Base-by-base conservation (phyloP, 2,113 vertebrate species). In the Clarias batrachus region DNA sequence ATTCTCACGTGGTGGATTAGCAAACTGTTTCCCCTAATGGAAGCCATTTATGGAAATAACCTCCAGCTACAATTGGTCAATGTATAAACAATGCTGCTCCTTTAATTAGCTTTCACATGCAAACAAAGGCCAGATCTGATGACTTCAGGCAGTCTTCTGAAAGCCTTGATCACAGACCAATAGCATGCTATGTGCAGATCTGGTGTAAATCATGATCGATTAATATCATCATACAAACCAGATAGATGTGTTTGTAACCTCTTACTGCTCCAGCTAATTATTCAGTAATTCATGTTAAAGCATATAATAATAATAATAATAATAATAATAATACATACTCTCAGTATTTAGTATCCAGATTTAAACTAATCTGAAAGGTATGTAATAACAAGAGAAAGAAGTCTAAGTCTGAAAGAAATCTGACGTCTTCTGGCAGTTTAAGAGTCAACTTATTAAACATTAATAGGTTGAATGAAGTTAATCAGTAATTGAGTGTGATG, bases 401-500 rank as follows among this genome's bases (percentile, higher is more conserved):
- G 27, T 56, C 3, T 52, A 76, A 54, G 21, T 27, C 54, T 10
- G 1, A n/a, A 30, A 16, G 3, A 54, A 59, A 37, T 37, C 54
- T 57, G 27, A 59, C 0, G 2, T 37, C 9, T 62, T 7, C 30
- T 21, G 57, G 25, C 33, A 66, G 62, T 66, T 66, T 33, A 59
- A 33, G 16, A 48, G 23, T 63, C 48, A 23, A 85, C 52, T 85
- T 66, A 25, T 62, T 57, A 70, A 83, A 71, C 82, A 83, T 57
- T 83, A 83, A 59, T 60, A 84, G 68, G 54, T 71, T 33, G 68
- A 56, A 73, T 17, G 13, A 84, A 37, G 60, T 85, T 85, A 77
- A 66, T 79, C n/a, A 68, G 62, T 85, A 85, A 80, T 80, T 14
- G 23, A 1, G 2, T 41, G 76, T 59, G 62, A 57, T 85, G 41